A percentile compares a stretch with the other conserved stretches of the same genome.
phyloP scores from a whole-genome alignment of 2,888 invertebrate species.

The Dexiosoma caninum region DNA sequence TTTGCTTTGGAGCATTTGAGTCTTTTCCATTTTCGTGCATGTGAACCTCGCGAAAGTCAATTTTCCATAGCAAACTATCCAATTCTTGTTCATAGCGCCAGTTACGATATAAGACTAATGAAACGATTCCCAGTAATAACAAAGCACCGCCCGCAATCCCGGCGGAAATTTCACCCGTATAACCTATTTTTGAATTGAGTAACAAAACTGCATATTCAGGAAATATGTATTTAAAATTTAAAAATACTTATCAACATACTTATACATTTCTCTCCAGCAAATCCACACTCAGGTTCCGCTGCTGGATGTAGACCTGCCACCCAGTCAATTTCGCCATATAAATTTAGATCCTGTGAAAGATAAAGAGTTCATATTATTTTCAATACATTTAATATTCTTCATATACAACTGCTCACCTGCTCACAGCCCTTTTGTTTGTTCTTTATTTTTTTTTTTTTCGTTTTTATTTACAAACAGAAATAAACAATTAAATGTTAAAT shows the following conservation, averaged over 20 bases:
- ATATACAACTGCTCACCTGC: conserved; percentile 40
- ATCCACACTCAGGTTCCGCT: conserved; percentile 94
- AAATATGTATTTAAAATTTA: neutral
- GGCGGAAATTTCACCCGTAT: conserved; percentile 89
- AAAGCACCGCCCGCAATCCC: conserved; percentile 88
- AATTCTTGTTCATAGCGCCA: conserved; percentile 96
- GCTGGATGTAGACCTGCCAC: conserved; percentile 85
- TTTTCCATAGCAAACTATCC: conserved; percentile 95
- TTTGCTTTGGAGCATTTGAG: conserved; percentile 75
- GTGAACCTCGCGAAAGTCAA: conserved; percentile 93
- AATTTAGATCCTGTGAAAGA: conserved; percentile 83
- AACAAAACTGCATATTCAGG: neutral
- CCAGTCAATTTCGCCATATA: conserved; percentile 88
- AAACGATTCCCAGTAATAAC: conserved; percentile 84
- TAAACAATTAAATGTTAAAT: neutral
- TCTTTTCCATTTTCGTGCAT: conserved; percentile 81
- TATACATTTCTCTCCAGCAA: conserved; percentile 91
- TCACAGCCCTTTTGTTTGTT: conserved; percentile 27
- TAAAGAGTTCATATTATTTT: neutral
- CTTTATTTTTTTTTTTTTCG: neutral
- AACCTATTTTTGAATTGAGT: conserved; percentile 79
- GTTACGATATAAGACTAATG: conserved; percentile 89
- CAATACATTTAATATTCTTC: neutral
- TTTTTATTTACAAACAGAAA: neutral
- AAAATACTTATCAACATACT: conserved; percentile 81